Evolutionary conservation across 2,113 vertebrate genomes (phyloP).

Genomic region (Circaetus gallicus): DNA sequence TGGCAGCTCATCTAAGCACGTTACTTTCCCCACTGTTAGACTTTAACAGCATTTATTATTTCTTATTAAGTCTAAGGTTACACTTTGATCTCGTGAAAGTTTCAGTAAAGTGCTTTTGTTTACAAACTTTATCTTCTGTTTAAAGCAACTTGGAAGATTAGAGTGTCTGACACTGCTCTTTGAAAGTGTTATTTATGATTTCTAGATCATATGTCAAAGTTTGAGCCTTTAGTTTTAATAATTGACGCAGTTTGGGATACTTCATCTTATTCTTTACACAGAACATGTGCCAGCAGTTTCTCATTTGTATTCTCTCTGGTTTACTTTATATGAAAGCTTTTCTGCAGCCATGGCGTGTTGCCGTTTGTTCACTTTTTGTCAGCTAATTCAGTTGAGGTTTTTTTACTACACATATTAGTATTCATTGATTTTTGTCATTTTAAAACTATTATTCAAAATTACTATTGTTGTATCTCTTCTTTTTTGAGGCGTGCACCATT

Average conservation of each 20-base stretch:
- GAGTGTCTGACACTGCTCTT: slow-evolving; percentile 26
- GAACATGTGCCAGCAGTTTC: slow-evolving; percentile 24
- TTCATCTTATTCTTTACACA: slow-evolving; percentile 37
- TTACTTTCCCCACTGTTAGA: background rate
- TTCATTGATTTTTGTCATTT: slow-evolving; percentile 62
- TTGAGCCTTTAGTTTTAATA: slow-evolving; percentile 48
- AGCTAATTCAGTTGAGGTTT: slow-evolving; percentile 39
- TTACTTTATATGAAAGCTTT: slow-evolving; percentile 50
- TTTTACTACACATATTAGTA: slow-evolving; percentile 48
- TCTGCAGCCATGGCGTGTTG: background rate
- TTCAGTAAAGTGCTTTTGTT: slow-evolving; percentile 51
- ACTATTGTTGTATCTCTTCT: slow-evolving; percentile 12
- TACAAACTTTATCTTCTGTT: slow-evolving; percentile 53
- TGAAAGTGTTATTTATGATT: slow-evolving; percentile 54
- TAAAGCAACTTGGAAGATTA: slow-evolving; percentile 43
- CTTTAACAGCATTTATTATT: slow-evolving; percentile 45
- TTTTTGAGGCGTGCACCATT: slow-evolving; percentile 24
- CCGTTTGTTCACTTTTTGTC: slow-evolving; percentile 45
- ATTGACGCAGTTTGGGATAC: slow-evolving; percentile 42
- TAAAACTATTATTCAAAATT: slow-evolving; percentile 58
- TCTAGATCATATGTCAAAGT: slow-evolving; percentile 51
- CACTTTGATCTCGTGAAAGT: slow-evolving; percentile 56
- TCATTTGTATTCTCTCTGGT: slow-evolving; percentile 51
- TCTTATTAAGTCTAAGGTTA: slow-evolving; percentile 38
- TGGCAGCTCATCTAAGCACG: background rate